Evolutionary conservation across 2,888 invertebrate genomes (phyloP).

Genomic region (Sarcophaga carnaria): DNA sequence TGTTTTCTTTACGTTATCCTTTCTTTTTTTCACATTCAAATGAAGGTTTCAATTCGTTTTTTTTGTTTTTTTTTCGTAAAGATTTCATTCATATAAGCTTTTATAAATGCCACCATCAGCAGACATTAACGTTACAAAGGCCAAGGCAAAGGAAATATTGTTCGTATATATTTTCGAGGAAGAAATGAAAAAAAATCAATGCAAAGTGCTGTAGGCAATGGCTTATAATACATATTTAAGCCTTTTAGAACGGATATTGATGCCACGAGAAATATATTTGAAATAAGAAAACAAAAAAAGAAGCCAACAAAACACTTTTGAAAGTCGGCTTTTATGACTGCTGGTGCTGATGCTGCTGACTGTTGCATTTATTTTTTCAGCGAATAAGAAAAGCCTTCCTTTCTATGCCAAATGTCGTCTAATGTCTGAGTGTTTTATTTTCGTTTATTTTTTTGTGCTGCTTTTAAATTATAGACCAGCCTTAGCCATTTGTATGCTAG

Average conservation of each 20-base stretch:
- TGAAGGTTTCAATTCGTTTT: conserved; percentile 22
- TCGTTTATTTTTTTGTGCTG: neutral
- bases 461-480: conserved; percentile 24
- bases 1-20: conserved; percentile 11
- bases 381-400: neutral
- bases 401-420: conserved; percentile 64
- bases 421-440: conserved; percentile 52
- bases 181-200: conserved; percentile 55
- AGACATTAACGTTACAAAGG: conserved; percentile 17
- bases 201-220: conserved; percentile 55
- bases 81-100: neutral
- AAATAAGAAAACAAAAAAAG: conserved; percentile 4
- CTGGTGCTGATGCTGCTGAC: conserved; percentile 30
- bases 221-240: conserved; percentile 11
- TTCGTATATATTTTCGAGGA: neutral
- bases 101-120: conserved; percentile 8
- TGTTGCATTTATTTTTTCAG: conserved; percentile 40
- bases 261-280: conserved; percentile 49
- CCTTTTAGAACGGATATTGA: conserved; percentile 46
- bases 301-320: neutral
- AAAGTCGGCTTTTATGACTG: conserved; percentile 61
- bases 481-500: conserved; percentile 14
- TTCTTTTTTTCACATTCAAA: conserved; percentile 6
- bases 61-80: neutral
- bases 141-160: conserved; percentile 6